Evolutionary conservation across 2,888 invertebrate genomes (phyloP).

Genomic region (Leucania comma): DNA sequence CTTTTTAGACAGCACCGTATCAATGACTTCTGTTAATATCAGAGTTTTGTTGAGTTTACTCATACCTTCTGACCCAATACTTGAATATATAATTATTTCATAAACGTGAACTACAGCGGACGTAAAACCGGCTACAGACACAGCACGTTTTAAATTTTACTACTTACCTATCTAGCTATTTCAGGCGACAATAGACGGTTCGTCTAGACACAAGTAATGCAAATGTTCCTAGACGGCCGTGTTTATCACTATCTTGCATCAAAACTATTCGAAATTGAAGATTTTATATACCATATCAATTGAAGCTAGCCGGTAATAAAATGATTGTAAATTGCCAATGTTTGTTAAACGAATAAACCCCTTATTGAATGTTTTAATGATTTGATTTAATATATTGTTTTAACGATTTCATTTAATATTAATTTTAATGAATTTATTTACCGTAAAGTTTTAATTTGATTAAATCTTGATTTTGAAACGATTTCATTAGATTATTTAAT

Average conservation of each 20-base stretch:
- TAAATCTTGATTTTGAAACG: too few relatives aligned
- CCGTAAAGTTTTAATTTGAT: not conserved
- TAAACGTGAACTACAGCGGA: not conserved
- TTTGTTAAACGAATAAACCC: slow-evolving; percentile 1
- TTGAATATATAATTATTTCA: slow-evolving; percentile 16
- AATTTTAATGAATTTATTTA: not conserved
- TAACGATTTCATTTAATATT: not conserved
- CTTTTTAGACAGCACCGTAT: not conserved
- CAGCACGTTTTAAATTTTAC: slow-evolving; percentile 14
- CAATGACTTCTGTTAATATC: not conserved
- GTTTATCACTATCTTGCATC: slow-evolving; percentile 29
- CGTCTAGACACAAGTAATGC: slow-evolving; percentile 30
- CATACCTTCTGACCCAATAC: slow-evolving; percentile 5
- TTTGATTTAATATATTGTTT: not conserved
- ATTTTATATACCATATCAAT: slow-evolving; percentile 35
- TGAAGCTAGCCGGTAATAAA: slow-evolving; percentile 34
- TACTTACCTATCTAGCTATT: slow-evolving; percentile 9
- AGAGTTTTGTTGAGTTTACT: not conserved
- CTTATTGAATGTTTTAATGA: not conserved
- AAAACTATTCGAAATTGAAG: slow-evolving; percentile 21
- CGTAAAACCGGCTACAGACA: slow-evolving; percentile 5
- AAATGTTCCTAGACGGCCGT: slow-evolving; percentile 12
- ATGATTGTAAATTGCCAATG: slow-evolving; percentile 26
- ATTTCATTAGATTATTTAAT: too few relatives aligned
- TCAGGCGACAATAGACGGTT: slow-evolving; percentile 32